phyloP scores from a whole-genome alignment of 2,888 invertebrate species.

The Phragmatobia fuliginosa region DNA sequence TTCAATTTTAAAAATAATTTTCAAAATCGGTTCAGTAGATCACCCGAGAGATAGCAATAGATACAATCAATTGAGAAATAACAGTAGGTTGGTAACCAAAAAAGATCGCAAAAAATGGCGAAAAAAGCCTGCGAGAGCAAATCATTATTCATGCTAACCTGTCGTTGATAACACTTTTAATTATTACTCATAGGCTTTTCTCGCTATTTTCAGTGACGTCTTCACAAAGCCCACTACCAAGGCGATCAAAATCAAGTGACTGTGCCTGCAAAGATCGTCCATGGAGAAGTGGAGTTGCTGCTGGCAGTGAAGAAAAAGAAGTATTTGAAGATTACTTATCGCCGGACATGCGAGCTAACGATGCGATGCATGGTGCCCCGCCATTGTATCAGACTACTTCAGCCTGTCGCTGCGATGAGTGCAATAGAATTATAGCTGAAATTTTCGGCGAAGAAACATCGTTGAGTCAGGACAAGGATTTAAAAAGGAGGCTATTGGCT shows the following conservation, averaged over 20 bases:
- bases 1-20: too few relatives aligned
- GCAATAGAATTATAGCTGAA: constrained; percentile 19
- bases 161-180: background rate
- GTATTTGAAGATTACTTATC: background rate
- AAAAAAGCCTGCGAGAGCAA: constrained; percentile 49
- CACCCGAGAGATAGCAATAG: too few relatives aligned
- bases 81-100: background rate
- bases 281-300: background rate
- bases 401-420: constrained; percentile 10
- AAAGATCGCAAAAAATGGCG: constrained; percentile 56
- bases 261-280: constrained; percentile 11
- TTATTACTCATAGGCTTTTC: constrained; percentile 56
- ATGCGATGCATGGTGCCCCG: constrained; percentile 5
- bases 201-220: constrained; percentile 64
- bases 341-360: background rate
- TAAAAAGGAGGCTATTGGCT: constrained; percentile 2
- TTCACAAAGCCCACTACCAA: constrained; percentile 31
- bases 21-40: too few relatives aligned
- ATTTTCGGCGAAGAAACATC: constrained; percentile 25
- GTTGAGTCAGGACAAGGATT: background rate
- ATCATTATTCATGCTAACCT: background rate
- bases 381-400: constrained; percentile 6
- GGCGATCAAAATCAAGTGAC: constrained; percentile 45
- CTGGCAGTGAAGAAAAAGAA: constrained; percentile 5
- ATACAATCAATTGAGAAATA: background rate